These are phyloP conservation scores for Enteromius anoplus DNA, from an alignment of 2,797 vertebrate genomes.

Conservation along the genomic window DNA sequence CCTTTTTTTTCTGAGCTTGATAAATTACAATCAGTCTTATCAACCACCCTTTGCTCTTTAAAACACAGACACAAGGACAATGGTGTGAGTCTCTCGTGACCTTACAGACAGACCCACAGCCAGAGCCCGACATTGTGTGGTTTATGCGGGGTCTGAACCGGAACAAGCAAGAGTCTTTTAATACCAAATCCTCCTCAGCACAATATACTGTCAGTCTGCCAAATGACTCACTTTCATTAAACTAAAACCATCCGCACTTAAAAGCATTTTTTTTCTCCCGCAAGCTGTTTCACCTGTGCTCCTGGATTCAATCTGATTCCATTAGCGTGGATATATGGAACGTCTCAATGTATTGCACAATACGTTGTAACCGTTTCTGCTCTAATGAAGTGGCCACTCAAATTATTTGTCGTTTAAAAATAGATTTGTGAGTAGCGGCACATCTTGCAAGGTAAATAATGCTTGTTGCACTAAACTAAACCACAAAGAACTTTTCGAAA, in stretches of 20 bases:
- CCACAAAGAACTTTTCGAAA: not conserved
- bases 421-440: constrained; percentile 20
- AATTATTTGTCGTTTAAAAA: constrained; percentile 48
- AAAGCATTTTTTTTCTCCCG: constrained; percentile 40
- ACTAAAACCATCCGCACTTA: constrained; percentile 48
- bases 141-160: constrained; percentile 52
- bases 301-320: constrained; percentile 52
- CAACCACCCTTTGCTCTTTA: constrained; percentile 69
- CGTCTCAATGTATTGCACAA: constrained; percentile 44
- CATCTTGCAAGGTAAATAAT: constrained; percentile 6
- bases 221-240: constrained; percentile 57
- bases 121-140: constrained; percentile 29
- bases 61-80: constrained; percentile 68
- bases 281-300: constrained; percentile 43
- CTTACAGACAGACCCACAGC: constrained; percentile 10
- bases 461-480: not conserved
- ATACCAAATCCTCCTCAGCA: constrained; percentile 50
- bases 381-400: constrained; percentile 51
- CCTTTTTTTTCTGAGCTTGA: constrained; percentile 71
- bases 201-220: constrained; percentile 57
- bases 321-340: constrained; percentile 56
- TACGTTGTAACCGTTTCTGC: constrained; percentile 46
- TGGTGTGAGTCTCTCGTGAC: constrained; percentile 25
- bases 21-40: constrained; percentile 77
- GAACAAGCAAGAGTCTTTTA: constrained; percentile 51